Conservation (phyloP, 2,113 vertebrate species). For the Peucedramus taeniatus region DNA sequence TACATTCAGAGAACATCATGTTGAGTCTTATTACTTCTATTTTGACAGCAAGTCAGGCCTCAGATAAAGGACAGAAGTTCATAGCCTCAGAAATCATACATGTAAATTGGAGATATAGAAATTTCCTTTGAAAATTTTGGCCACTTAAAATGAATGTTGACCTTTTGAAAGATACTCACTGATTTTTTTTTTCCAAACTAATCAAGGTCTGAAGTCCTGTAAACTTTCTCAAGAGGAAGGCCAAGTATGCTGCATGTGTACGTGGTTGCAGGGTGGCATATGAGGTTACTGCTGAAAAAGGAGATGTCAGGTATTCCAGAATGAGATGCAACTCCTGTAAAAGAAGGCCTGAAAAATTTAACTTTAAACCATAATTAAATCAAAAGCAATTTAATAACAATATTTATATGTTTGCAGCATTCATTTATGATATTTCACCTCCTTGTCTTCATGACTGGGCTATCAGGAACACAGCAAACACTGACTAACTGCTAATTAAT, state of each 20-base stretch:
- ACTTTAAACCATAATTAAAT: not conserved
- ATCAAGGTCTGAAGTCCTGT: not conserved
- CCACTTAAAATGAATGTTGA: not conserved
- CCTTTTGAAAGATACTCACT: not conserved
- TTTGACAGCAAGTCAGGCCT: not conserved
- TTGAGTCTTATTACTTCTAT: not conserved
- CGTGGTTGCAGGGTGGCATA: accelerated
- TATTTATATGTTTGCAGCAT: not conserved
- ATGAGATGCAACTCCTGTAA: not conserved
- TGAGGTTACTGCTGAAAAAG: not conserved
- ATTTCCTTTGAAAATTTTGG: not conserved
- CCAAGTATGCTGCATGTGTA: not conserved
- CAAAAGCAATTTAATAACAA: not conserved
- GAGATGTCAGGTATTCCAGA: not conserved
- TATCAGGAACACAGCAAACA: not conserved
- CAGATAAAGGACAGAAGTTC: not conserved
- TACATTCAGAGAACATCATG: not conserved
- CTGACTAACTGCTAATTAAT: not conserved
- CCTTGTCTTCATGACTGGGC: not conserved
- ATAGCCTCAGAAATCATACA: not conserved
- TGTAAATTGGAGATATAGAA: not conserved
- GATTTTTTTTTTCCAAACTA: not conserved
- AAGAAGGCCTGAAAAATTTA: not conserved
- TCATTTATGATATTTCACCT: not conserved
- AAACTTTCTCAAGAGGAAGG: not conserved